Conservation (phyloP, 2,113 vertebrate genomes). For the Brachyhypopomus occidentalis region DNA sequence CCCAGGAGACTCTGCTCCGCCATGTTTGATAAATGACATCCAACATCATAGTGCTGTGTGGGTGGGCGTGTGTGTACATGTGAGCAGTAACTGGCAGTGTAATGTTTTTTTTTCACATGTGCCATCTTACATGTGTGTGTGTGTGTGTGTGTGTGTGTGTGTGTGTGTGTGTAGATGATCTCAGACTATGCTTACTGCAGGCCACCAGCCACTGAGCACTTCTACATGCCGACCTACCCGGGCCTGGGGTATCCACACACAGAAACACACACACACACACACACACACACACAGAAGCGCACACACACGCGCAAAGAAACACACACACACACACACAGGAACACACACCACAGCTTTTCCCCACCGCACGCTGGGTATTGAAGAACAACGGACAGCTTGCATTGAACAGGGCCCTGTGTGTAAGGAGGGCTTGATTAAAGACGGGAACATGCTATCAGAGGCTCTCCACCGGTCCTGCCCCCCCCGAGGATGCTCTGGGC, state of each 20-base stretch:
- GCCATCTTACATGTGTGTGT: neutral
- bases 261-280: too few species aligned
- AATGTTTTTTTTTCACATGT: too few species aligned
- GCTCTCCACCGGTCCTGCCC: too few species aligned
- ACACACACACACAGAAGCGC: neutral
- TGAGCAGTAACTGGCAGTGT: neutral
- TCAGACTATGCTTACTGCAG: too few species aligned
- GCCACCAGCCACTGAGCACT: neutral
- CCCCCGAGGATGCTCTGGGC: too few species aligned
- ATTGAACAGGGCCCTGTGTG: too few species aligned
- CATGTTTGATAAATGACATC: constrained; percentile 20
- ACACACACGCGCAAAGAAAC: neutral
- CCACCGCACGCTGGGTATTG: neutral
- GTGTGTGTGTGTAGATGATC: neutral
- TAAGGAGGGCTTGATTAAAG: too few species aligned
- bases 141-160: constrained; percentile 25
- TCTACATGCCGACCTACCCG: too few species aligned
- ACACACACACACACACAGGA: too few species aligned
- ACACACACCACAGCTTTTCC: neutral
- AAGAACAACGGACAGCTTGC: neutral
- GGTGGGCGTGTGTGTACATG: constrained; percentile 16
- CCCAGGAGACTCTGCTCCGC: constrained; percentile 3
- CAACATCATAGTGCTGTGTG: neutral
- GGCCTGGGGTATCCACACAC: too few species aligned
- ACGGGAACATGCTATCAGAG: too few species aligned